Conservation (phyloP, 1,140 invertebrate species). For the Mizuhopecten yessoensis region DNA sequence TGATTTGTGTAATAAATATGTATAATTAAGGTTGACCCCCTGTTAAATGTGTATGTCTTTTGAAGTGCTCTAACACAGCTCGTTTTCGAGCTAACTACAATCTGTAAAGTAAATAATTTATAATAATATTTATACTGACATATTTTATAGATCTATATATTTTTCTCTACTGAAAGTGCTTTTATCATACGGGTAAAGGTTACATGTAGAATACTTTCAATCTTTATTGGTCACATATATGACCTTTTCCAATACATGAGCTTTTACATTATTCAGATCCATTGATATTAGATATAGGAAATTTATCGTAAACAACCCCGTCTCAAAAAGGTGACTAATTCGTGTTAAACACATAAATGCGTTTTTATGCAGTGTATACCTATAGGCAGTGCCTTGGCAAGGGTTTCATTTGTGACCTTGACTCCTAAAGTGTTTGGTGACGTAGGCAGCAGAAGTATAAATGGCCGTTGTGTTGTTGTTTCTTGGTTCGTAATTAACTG, state of each 20-base stretch:
- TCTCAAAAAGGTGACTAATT: no score
- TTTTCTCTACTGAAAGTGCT: conserved; percentile 17
- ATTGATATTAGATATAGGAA: no score
- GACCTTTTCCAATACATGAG: no score
- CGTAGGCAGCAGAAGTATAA: conserved; percentile 2
- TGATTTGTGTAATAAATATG: neutral
- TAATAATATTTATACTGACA: neutral
- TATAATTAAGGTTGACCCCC: neutral
- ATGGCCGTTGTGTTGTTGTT: conserved; percentile 21
- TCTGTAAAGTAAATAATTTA: neutral
- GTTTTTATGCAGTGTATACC: no score
- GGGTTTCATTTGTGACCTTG: neutral
- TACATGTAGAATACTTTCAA: neutral
- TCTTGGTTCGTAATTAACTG: neutral
- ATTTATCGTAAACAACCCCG: no score
- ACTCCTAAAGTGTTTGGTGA: neutral
- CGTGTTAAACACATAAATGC: no score
- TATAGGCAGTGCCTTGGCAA: no score
- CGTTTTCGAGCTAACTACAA: neutral
- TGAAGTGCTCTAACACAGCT: neutral
- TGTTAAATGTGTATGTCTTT: neutral
- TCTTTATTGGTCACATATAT: no score
- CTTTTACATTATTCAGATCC: no score
- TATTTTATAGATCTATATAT: neutral
- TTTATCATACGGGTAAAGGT: neutral